These are phyloP conservation scores for Phalacrocorax pelagicus DNA, from an alignment of 2,113 vertebrate genomes.

Conservation along the genomic window DNA sequence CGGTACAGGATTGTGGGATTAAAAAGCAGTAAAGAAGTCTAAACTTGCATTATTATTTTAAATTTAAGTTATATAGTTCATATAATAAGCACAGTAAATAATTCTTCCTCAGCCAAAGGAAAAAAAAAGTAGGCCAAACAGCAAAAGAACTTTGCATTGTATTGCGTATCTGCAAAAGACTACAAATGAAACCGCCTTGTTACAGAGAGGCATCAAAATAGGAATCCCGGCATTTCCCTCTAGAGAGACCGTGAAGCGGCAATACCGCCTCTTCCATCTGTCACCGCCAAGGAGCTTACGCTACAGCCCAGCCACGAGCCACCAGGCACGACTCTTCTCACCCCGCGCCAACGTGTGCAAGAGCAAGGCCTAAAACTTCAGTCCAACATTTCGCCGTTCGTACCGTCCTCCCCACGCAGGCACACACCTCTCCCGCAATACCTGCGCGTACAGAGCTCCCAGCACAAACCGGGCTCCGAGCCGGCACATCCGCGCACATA, in stretches of 20 bases:
- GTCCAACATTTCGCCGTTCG: fast-evolving
- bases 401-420: not conserved
- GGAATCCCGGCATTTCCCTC: not conserved
- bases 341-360: fast-evolving
- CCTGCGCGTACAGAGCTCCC: fast-evolving
- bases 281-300: not conserved
- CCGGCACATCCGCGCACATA: fast-evolving
- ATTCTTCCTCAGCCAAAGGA: not conserved
- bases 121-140: not conserved
- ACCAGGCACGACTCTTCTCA: fast-evolving
- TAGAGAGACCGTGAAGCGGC: not conserved
- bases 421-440: fast-evolving
- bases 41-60: not conserved
- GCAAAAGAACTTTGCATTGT: not conserved
- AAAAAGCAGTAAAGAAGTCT: not conserved
- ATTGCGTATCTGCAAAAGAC: not conserved
- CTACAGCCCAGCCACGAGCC: not conserved
- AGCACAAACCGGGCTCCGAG: fast-evolving
- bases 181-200: not conserved
- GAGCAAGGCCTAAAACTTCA: not conserved
- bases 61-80: not conserved
- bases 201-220: fast-evolving
- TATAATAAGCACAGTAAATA: not conserved
- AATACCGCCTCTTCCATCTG: not conserved
- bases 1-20: not conserved